phyloP scores from a whole-genome alignment of 2,797 vertebrate genomes.

The Phrynocephalus guinanensis region DNA sequence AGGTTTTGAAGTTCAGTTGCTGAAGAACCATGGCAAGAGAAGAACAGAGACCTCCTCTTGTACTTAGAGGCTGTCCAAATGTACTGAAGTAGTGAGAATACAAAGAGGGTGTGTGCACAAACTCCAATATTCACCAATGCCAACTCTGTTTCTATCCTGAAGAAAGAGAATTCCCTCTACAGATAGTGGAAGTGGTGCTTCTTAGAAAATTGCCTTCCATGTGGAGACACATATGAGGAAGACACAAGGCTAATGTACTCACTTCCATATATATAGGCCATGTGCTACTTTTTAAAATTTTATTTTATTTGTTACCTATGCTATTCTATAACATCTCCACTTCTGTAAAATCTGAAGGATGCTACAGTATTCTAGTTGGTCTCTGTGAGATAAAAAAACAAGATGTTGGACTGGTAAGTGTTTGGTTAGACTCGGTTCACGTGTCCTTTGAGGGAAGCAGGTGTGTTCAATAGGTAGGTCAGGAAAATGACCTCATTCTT shows the following conservation, averaged over 20 bases:
- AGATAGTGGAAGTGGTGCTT: too few species aligned
- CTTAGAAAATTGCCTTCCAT: background rate
- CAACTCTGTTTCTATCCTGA: too few species aligned
- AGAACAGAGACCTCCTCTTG: too few species aligned
- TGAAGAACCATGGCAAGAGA: too few species aligned
- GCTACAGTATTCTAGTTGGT: background rate
- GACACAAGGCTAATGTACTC: background rate
- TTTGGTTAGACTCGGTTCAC: background rate
- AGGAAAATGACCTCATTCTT: background rate
- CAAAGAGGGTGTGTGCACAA: too few species aligned
- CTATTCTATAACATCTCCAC: background rate
- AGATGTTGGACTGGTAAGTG: background rate
- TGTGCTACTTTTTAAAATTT: too few species aligned
- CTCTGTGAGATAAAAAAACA: background rate
- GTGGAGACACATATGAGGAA: background rate
- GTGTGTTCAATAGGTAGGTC: background rate
- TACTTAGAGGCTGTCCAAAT: too few species aligned
- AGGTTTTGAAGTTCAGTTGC: too few species aligned
- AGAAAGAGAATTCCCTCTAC: too few species aligned
- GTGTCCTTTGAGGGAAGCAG: background rate
- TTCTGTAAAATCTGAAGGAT: background rate
- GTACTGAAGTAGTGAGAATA: too few species aligned
- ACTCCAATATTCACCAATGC: too few species aligned
- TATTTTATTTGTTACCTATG: background rate
- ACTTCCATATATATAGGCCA: background rate